Conservation (phyloP, 2,888 invertebrate genomes). For the Noctua comes region DNA sequence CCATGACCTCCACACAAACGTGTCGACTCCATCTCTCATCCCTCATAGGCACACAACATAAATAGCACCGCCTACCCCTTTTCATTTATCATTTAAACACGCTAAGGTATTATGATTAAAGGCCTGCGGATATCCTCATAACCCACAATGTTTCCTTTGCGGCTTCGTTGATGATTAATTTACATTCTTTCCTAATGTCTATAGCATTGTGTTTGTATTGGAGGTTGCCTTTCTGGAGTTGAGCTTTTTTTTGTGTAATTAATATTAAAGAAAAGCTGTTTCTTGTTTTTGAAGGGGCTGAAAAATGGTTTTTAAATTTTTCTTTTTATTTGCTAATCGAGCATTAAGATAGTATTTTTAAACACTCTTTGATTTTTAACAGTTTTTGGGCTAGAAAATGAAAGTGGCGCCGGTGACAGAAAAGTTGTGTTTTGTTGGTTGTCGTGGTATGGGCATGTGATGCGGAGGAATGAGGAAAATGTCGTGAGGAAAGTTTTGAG, state of each 20-base stretch:
- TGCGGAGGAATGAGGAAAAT: too few species aligned
- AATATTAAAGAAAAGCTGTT: not conserved
- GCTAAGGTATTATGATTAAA: slow-evolving; percentile 64
- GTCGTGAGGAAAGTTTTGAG: too few species aligned
- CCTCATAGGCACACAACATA: slow-evolving; percentile 45
- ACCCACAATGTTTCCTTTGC: slow-evolving; percentile 62
- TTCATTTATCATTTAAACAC: slow-evolving; percentile 68
- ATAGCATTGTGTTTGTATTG: slow-evolving; percentile 1
- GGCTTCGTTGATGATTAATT: slow-evolving; percentile 61
- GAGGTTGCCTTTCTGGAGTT: not conserved
- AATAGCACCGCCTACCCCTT: slow-evolving; percentile 55
- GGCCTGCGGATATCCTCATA: slow-evolving; percentile 64
- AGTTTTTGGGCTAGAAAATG: too few species aligned
- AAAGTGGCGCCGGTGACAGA: too few species aligned
- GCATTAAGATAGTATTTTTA: not conserved
- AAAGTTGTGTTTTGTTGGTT: too few species aligned
- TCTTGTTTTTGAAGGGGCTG: not conserved
- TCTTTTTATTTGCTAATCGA: not conserved
- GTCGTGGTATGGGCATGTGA: too few species aligned
- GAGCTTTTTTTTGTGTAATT: slow-evolving; percentile 22
- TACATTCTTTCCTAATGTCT: slow-evolving; percentile 52
- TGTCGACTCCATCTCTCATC: slow-evolving; percentile 14
- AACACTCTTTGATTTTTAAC: too few species aligned
- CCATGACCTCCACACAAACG: slow-evolving; percentile 18
- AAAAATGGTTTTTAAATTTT: not conserved